These are phyloP conservation scores for Gambusia yucatana DNA, from an alignment of 2,797 vertebrate species.

Conservation along the genomic window DNA sequence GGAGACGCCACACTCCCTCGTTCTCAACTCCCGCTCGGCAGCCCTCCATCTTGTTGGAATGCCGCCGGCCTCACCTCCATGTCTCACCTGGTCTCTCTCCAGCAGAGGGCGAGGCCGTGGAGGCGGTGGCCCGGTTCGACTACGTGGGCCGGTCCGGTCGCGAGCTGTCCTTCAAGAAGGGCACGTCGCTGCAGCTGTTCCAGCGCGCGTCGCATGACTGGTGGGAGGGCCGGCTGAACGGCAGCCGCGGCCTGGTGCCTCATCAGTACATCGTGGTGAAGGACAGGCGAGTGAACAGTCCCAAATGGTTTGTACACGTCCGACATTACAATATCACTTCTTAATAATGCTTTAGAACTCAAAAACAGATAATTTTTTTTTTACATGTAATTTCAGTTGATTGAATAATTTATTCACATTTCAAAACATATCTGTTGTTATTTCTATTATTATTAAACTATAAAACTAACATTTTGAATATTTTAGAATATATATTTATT, in stretches of 20 bases:
- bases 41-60: constrained; percentile 22
- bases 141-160: constrained; percentile 93
- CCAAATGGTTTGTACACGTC: constrained; percentile 32
- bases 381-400: background rate
- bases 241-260: constrained; percentile 93
- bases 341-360: background rate
- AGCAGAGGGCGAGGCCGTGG: constrained; percentile 93
- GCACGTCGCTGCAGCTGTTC: constrained; percentile 92
- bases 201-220: constrained; percentile 98
- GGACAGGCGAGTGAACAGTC: constrained; percentile 88
- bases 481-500: background rate
- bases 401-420: background rate
- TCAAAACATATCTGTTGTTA: background rate
- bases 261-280: constrained; percentile 98
- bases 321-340: background rate
- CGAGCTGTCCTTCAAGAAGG: constrained; percentile 98
- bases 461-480: background rate
- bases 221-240: constrained; percentile 98
- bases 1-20: constrained; percentile 51
- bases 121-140: constrained; percentile 97
- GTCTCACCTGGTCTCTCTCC: background rate
- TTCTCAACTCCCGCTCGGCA: constrained; percentile 14
- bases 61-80: constrained; percentile 14
- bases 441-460: background rate
- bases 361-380: background rate